Percentiles rank a stretch among this genome's conserved stretches.
Evolutionary conservation across 2,113 vertebrate genomes (phyloP).

Genomic region (Cephalopterus ornatus): DNA sequence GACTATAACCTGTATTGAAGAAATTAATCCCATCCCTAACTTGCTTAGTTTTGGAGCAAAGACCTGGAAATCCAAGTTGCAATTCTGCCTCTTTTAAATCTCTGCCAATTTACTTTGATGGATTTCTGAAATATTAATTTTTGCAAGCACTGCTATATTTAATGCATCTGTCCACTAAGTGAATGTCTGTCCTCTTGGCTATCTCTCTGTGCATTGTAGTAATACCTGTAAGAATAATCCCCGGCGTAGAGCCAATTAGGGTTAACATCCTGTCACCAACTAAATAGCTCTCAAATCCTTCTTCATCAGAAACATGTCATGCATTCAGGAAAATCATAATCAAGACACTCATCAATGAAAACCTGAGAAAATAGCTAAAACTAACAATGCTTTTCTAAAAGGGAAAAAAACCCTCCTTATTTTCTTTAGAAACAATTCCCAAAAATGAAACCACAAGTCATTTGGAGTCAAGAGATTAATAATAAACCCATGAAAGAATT

Average conservation of each 20-base stretch:
- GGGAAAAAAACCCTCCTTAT: accelerated
- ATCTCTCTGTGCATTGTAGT: not conserved
- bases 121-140: slow-evolving; percentile 17
- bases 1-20: not conserved
- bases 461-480: slow-evolving; percentile 6
- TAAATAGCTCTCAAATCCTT: not conserved
- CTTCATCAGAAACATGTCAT: not conserved
- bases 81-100: not conserved
- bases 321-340: not conserved
- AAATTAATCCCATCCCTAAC: not conserved
- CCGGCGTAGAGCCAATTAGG: not conserved
- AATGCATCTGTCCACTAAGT: not conserved
- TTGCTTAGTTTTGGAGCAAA: not conserved
- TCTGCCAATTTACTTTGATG: not conserved
- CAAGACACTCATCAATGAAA: not conserved
- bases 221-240: not conserved
- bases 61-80: not conserved
- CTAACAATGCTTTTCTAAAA: not conserved
- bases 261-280: not conserved
- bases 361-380: not conserved
- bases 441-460: not conserved
- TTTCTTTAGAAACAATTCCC: not conserved
- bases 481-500: slow-evolving; percentile 14
- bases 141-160: not conserved
- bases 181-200: not conserved